A percentile compares a stretch with the other conserved stretches of the same genome.
Conservation (phyloP, 2,888 invertebrate species). For the Caradrina kadenii region DNA sequence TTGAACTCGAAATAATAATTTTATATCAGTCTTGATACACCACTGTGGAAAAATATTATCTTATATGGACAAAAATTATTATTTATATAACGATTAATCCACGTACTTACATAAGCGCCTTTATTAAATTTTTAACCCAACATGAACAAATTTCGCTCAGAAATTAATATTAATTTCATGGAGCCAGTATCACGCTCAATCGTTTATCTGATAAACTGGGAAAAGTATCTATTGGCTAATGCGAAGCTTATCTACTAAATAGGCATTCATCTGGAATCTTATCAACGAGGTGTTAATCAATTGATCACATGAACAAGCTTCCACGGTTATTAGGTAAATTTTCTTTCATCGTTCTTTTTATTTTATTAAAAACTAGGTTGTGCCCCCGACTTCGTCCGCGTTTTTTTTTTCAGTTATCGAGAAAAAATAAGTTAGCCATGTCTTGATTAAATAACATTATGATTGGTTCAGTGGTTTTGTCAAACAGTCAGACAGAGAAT, state of each 20-base stretch:
- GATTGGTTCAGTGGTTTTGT: not conserved
- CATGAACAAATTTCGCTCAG: constrained; percentile 22
- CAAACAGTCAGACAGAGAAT: not conserved
- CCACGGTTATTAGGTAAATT: not conserved
- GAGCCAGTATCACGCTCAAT: constrained; percentile 31
- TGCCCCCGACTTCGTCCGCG: too few species aligned
- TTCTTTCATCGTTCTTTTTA: not conserved
- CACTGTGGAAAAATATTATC: not conserved
- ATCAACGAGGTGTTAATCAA: constrained; percentile 37
- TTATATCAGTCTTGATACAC: not conserved
- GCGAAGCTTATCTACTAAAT: constrained; percentile 44
- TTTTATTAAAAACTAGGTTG: not conserved
- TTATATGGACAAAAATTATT: not conserved
- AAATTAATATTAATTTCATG: constrained; percentile 32
- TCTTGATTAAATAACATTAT: too few species aligned
- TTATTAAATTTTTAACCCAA: constrained; percentile 24
- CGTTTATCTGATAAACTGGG: constrained; percentile 34
- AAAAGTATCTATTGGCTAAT: constrained; percentile 34
- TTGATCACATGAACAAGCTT: constrained; percentile 23
- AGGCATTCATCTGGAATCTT: constrained; percentile 28
- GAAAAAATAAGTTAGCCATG: too few species aligned
- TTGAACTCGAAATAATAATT: too few species aligned
- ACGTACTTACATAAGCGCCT: constrained; percentile 27
- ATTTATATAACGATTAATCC: constrained; percentile 2
- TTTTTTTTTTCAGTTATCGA: too few species aligned